A percentile compares a stretch with the other conserved stretches of the same genome.
These are phyloP conservation scores for Strix uralensis DNA, from an alignment of 2,113 vertebrate species.

Conservation along the genomic window DNA sequence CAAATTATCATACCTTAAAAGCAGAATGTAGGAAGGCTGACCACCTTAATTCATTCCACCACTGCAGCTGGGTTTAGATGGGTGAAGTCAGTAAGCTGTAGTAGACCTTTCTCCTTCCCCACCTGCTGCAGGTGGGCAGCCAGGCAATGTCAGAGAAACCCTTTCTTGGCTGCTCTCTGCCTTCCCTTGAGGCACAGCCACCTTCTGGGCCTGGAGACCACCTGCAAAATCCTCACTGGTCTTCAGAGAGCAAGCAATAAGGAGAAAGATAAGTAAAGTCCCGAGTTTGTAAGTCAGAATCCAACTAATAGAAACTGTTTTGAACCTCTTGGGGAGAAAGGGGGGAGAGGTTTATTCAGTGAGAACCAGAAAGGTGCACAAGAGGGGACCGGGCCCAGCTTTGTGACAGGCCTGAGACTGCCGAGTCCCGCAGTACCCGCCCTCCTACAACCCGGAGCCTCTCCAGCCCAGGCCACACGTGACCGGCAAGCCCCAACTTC, in stretches of 20 bases:
- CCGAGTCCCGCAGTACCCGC: rapidly evolving
- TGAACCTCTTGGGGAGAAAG: background rate
- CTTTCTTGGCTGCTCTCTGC: background rate
- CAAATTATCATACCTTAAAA: too few species aligned
- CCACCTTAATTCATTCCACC: background rate
- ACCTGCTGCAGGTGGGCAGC: too few species aligned
- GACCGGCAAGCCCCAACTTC: background rate
- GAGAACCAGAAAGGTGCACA: rapidly evolving
- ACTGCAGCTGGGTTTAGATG: background rate
- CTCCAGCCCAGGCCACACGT: rapidly evolving
- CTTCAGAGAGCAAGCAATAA: background rate
- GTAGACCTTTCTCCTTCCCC: background rate
- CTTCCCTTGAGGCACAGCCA: background rate
- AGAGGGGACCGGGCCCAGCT: too few species aligned
- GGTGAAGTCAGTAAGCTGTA: background rate
- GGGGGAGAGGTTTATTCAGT: too few species aligned
- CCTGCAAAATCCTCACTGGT: background rate
- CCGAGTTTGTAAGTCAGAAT: background rate
- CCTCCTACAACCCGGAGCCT: rapidly evolving
- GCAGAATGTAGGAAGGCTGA: background rate
- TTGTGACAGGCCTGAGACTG: rapidly evolving
- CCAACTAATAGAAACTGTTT: background rate
- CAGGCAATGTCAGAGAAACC: rapidly evolving
- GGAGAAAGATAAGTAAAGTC: rapidly evolving
- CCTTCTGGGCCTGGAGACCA: background rate